Evolutionary conservation across 2,797 vertebrate species (phyloP), one percentile per base, ranked within the genome.

Genomic region (Pipistrellus pygmaeus): DNA sequence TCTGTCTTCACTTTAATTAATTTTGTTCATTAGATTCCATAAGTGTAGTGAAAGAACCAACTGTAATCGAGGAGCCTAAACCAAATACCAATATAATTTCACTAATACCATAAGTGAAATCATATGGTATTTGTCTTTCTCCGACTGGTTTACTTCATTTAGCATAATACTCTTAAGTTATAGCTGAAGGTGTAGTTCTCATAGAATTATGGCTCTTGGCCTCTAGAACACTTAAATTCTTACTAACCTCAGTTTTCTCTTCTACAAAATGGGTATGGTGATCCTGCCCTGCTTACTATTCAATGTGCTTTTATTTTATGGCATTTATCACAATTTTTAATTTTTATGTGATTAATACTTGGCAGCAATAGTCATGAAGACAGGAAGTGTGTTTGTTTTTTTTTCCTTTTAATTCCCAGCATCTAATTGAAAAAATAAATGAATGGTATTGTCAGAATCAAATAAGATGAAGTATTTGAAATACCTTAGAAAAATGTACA

Each of bases 381-480:
- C 20, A 88, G 30, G 55, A 20, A 69, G 30, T 72, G 6, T 75
- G 7, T 53, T 73, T 85, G 8, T 76, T 62, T 89, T 85, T 57
- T n/a, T 96, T 53, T 64, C 32, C 21, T 11, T 44, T 93, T 88
- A 88, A 69, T 89, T 62, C 25, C 51, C 44, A 60, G 51, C 20
- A 73, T 62, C 84, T 27, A 66, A 12, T 41, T 41, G 38, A 41
- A 41, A 64, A 64, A 93, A 87, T 76, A 35, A 76, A 72, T 66
- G 53, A 72, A 78, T 60, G 51, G 10, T 71, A n/a, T 83, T 72
- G 11, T 75, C 13, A 83, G 14, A 27, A 48, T 85, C 51, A 48
- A 86, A 11, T 66, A 64, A 90, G 21, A 82, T 11, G 41, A 87
- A 69, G 14, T 77, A 92, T 57, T 85, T 94, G 23, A 96, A 90